Conservation (phyloP, 2,113 vertebrate genomes). For the Heterocephalus glaber region DNA sequence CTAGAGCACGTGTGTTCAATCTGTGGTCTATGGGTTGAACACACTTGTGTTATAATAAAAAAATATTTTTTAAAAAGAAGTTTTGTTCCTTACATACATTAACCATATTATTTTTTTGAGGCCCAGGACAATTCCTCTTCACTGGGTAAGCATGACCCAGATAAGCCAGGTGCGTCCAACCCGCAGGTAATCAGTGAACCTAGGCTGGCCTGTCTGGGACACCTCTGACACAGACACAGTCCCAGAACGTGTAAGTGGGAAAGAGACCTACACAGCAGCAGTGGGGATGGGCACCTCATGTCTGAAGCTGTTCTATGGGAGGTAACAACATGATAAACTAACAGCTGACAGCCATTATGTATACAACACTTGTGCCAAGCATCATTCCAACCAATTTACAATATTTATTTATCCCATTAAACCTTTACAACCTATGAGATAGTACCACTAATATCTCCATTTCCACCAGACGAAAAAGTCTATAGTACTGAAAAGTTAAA, state of each 20-base stretch:
- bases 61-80: background rate
- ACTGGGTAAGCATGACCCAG: background rate
- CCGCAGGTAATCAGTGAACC: background rate
- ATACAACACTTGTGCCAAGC: background rate
- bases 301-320: background rate
- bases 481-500: background rate
- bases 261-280: background rate
- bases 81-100: background rate
- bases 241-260: background rate
- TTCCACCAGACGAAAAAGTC: background rate
- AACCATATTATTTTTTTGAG: background rate
- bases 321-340: background rate
- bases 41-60: background rate
- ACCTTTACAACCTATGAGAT: background rate
- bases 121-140: background rate
- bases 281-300: background rate
- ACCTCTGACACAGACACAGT: background rate
- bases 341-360: background rate
- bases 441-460: background rate
- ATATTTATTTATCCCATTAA: slow-evolving; percentile 3
- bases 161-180: background rate
- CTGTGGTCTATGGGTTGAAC: background rate
- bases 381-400: background rate
- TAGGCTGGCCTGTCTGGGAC: background rate
- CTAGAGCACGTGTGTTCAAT: background rate